Percentiles rank a stretch among this genome's conserved stretches.
phyloP scores from a whole-genome alignment of 2,113 vertebrate genomes.

The Chionis minor region DNA sequence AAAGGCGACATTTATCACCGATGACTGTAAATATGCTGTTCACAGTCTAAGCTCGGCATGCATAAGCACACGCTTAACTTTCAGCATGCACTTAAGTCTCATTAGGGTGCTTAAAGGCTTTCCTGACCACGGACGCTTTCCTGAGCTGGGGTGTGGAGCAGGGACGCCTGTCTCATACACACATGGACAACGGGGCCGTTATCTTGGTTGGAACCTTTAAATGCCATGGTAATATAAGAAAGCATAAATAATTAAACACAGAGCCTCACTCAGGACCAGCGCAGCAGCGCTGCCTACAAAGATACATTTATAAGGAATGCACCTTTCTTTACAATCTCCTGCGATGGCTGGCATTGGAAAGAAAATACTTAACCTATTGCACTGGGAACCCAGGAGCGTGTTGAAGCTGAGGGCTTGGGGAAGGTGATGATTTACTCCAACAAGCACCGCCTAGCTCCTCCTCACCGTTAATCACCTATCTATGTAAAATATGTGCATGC shows the following conservation, averaged over 20 bases:
- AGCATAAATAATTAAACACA: slow-evolving; percentile 61
- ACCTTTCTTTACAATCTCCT: neutral
- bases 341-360: neutral
- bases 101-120: slow-evolving; percentile 59
- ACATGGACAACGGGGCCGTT: slow-evolving; percentile 16
- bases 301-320: neutral
- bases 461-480: neutral
- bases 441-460: neutral
- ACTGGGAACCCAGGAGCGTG: rapidly evolving
- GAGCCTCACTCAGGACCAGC: slow-evolving; percentile 4
- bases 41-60: neutral
- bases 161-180: neutral
- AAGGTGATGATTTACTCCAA: neutral
- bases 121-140: slow-evolving; percentile 31
- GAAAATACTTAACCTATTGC: neutral
- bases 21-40: slow-evolving; percentile 54
- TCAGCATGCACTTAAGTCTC: slow-evolving; percentile 62
- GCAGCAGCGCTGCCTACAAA: neutral
- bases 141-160: slow-evolving; percentile 12
- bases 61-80: slow-evolving; percentile 51
- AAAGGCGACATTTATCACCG: slow-evolving; percentile 55
- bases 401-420: neutral
- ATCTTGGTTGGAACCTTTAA: slow-evolving; percentile 2
- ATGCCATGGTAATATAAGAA: neutral
- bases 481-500: neutral